Conservation (phyloP, 2,113 vertebrate genomes). For the Nymphicus hollandicus region DNA sequence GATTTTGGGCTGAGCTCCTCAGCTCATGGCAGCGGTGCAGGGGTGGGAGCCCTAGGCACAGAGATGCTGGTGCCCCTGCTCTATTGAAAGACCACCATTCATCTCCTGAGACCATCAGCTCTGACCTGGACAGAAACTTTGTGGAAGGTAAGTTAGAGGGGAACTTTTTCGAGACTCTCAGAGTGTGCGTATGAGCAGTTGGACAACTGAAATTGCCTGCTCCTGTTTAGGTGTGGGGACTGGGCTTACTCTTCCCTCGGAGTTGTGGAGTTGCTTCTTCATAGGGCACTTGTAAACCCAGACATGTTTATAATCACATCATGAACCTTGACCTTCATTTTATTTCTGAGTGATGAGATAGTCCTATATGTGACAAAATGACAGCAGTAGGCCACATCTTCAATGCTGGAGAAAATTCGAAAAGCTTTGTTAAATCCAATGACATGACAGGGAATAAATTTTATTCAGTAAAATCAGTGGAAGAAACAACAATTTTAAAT, state of each 20-base stretch:
- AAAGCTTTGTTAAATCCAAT: not conserved
- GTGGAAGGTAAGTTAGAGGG: not conserved
- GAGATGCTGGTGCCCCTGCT: not conserved
- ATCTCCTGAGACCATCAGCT: not conserved
- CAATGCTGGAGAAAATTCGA: not conserved
- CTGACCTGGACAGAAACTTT: not conserved
- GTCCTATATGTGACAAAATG: not conserved
- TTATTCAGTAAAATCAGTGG: not conserved
- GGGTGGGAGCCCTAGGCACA: no score
- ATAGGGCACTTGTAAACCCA: not conserved
- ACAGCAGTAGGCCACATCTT: not conserved
- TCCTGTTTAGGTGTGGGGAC: not conserved
- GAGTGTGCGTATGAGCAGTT: not conserved
- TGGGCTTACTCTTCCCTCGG: not conserved
- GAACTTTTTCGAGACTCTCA: not conserved
- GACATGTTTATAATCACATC: not conserved
- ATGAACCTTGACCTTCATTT: not conserved
- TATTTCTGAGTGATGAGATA: not conserved
- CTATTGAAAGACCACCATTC: not conserved
- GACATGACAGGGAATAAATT: not conserved
- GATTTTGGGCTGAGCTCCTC: not conserved
- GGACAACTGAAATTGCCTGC: not conserved
- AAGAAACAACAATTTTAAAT: not conserved
- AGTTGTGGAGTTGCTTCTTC: not conserved
- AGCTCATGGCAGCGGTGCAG: accelerated